Percentiles rank a stretch among this genome's conserved stretches.
Conservation (phyloP, 2,888 invertebrate species). For the Limulus polyphemus region DNA sequence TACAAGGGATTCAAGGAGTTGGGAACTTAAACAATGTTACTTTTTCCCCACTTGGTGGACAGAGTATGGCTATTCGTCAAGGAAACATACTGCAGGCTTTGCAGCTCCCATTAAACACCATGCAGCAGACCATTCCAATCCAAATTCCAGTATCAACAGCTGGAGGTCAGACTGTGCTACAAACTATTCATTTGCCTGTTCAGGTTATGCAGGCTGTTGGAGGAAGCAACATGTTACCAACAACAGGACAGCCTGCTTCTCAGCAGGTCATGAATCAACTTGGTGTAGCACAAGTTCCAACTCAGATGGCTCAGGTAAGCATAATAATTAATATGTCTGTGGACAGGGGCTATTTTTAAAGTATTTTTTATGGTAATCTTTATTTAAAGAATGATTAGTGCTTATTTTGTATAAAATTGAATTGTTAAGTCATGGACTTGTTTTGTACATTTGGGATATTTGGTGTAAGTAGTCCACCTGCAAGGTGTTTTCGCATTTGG, state of each 20-base stretch:
- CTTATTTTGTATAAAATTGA: no score
- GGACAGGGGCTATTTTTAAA: no score
- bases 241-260: constrained; percentile 22
- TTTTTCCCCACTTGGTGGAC: constrained; percentile 39
- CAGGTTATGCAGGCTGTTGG: constrained; percentile 52
- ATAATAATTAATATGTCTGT: no score
- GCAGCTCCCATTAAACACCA: constrained; percentile 25
- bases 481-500: no score
- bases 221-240: constrained; percentile 43
- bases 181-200: constrained; percentile 86
- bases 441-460: no score
- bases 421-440: no score
- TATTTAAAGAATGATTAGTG: no score
- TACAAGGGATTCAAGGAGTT: constrained; percentile 41
- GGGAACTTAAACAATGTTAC: constrained; percentile 37
- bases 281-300: constrained; percentile 25
- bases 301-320: constrained; percentile 29
- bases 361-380: no score
- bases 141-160: constrained; percentile 65
- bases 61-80: constrained; percentile 56
- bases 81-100: constrained; percentile 29
- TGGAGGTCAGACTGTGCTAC: constrained; percentile 86
- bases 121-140: constrained; percentile 49
- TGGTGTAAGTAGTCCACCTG: no score
- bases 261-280: constrained; percentile 17